Evolutionary conservation across 2,113 vertebrate genomes (phyloP).

Genomic region (Ciconia boyciana): DNA sequence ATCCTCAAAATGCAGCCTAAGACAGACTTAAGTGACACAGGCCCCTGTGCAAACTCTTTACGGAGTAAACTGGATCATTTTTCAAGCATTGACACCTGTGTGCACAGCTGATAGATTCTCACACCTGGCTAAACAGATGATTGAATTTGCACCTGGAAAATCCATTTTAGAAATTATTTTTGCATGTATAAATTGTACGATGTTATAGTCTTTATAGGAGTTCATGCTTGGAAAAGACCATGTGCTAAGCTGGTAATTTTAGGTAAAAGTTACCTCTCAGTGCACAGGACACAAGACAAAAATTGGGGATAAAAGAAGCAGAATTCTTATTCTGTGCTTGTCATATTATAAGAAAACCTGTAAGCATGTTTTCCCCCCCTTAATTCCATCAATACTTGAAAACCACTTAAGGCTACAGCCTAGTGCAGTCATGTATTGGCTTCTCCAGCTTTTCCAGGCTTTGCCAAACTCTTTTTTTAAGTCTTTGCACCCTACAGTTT

Average conservation of each 20-base stretch:
- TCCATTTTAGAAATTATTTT: background rate
- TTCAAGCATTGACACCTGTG: background rate
- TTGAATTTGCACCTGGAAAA: conserved; percentile 22
- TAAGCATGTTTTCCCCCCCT: background rate
- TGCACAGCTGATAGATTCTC: conserved; percentile 37
- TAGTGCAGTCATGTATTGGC: background rate
- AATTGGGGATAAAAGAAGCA: background rate
- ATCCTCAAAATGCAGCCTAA: background rate
- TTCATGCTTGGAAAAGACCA: background rate
- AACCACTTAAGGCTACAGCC: background rate
- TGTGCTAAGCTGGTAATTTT: background rate
- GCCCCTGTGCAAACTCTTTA: background rate
- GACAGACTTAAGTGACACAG: background rate
- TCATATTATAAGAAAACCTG: background rate
- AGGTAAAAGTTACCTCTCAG: background rate
- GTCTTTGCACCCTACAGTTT: background rate
- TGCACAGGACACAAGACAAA: background rate
- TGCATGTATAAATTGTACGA: background rate
- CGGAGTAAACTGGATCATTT: background rate
- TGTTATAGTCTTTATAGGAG: background rate
- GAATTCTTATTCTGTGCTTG: background rate
- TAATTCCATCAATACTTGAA: conserved; percentile 2
- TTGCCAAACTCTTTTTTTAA: background rate
- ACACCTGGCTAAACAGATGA: conserved; percentile 52
- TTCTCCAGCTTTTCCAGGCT: background rate